A percentile compares a stretch with the other conserved stretches of the same genome.
These are phyloP conservation scores for Dendrophyllia cribrosa DNA, from an alignment of 64 coral and sea anemone genomes.

Conservation along the genomic window DNA sequence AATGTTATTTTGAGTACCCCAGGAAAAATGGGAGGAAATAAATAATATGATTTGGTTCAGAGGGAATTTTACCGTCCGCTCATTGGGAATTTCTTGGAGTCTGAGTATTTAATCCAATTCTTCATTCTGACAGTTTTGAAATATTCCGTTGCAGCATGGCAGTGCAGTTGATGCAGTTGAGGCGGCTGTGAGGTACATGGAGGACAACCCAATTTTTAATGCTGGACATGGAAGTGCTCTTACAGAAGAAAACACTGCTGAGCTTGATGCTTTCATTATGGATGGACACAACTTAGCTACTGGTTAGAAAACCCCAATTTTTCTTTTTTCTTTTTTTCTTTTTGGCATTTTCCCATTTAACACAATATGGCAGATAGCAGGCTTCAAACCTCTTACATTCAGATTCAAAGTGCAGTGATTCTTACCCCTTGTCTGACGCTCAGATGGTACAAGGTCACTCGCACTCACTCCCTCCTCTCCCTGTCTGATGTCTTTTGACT, in stretches of 20 bases:
- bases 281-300: constrained; percentile 75
- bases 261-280: constrained; percentile 89
- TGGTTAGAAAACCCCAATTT: not conserved
- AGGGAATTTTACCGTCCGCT: too few species aligned
- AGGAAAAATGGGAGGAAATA: too few species aligned
- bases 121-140: not conserved
- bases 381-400: not conserved
- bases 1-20: too few species aligned
- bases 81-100: not conserved
- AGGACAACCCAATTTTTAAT: constrained; percentile 86
- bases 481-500: too few species aligned
- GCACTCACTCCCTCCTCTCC: too few species aligned
- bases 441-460: too few species aligned
- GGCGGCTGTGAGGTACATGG: constrained; percentile 79
- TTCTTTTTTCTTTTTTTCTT: not conserved
- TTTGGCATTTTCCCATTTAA: too few species aligned
- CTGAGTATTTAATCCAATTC: not conserved
- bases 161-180: constrained; percentile 90
- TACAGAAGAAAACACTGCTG: constrained; percentile 82
- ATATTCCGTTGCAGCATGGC: constrained; percentile 60
- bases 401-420: too few species aligned
- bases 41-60: too few species aligned
- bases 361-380: too few species aligned
- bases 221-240: constrained; percentile 78
- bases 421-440: too few species aligned